Evolutionary conservation across 2,888 invertebrate genomes (phyloP), one percentile per base, ranked within the genome.

Genomic region (Lapara coniferarum): DNA sequence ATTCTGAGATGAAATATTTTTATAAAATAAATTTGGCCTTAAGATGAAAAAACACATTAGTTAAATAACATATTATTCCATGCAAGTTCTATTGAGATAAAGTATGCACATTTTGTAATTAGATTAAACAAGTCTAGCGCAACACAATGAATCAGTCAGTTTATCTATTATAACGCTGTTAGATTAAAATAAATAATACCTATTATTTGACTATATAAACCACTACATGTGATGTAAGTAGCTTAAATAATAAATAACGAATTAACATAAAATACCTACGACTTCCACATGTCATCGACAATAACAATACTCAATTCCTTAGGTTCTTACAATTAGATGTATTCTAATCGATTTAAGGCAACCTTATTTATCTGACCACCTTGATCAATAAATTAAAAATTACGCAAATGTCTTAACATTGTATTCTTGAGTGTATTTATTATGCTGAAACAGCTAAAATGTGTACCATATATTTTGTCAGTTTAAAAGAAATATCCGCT

Each of bases 251-350:
- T 10, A 55, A 55, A 12, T 12, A 55, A 19, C 8, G 19, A 19
- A 10, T 6, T 19, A 16, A 16, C 16, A 53, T 55, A 10, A 55
- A 55, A 10, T 19, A 10, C 10, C 10, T 19, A 55, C 16, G 4
- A 55, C 25, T 53, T 53, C 25, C 55, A 55, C 19, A 16, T 8
- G n/a, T 14, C 14, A 6, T 53, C 16, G 16, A 53, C n/a, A 8
- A n/a, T 53, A n/a, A 10, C n/a, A 53, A 19, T 55, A 55, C 16
- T 55, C 55, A 55, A 55, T 55, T 55, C 55, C 55, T 19, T 55
- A 19, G 16, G 55, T 19, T 55, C 19, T 10, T 53, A 55, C 55
- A 55, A 55, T 19, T 55, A 55, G 19, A 10, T 7, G n/a, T 8
- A 53, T 16, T 37, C 37, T 37, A 37, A 37, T 37, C 8, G 7